A percentile compares a stretch with the other conserved stretches of the same genome.
phyloP scores from a whole-genome alignment of 2,888 invertebrate genomes.

The Erynnis tages region DNA sequence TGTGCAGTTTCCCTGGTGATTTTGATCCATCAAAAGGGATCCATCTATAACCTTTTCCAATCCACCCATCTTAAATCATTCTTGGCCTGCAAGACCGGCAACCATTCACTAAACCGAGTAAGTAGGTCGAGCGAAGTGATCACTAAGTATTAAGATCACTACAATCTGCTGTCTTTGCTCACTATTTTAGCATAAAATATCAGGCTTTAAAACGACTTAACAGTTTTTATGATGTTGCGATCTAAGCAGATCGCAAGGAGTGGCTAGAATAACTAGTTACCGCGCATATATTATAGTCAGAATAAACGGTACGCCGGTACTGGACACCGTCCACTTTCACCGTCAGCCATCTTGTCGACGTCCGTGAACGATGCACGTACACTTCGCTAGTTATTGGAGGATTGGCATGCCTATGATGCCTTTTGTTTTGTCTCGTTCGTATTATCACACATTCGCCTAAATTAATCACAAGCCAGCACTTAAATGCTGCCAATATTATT shows the following conservation, averaged over 20 bases:
- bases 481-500: neutral
- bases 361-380: conserved; percentile 49
- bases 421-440: conserved; percentile 45
- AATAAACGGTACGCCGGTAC: conserved; percentile 42
- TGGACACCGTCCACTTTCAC: conserved; percentile 72
- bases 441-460: neutral
- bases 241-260: conserved; percentile 11
- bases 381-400: conserved; percentile 54
- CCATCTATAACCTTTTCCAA: too few relatives aligned
- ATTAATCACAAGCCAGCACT: neutral
- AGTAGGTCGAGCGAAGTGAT: too few relatives aligned
- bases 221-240: conserved; percentile 6
- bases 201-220: neutral
- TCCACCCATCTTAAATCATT: too few relatives aligned
- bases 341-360: conserved; percentile 70
- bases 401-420: conserved; percentile 61
- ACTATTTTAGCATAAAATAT: neutral
- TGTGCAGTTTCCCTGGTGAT: too few relatives aligned
- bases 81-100: too few relatives aligned
- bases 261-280: conserved; percentile 24
- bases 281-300: conserved; percentile 8
- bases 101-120: too few relatives aligned
- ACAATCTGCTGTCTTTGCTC: too few relatives aligned
- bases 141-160: too few relatives aligned
- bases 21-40: too few relatives aligned